A percentile compares a stretch with the other conserved stretches of the same genome.
Conservation (phyloP, 2,797 vertebrate genomes). For the Thamnophis elegans region DNA sequence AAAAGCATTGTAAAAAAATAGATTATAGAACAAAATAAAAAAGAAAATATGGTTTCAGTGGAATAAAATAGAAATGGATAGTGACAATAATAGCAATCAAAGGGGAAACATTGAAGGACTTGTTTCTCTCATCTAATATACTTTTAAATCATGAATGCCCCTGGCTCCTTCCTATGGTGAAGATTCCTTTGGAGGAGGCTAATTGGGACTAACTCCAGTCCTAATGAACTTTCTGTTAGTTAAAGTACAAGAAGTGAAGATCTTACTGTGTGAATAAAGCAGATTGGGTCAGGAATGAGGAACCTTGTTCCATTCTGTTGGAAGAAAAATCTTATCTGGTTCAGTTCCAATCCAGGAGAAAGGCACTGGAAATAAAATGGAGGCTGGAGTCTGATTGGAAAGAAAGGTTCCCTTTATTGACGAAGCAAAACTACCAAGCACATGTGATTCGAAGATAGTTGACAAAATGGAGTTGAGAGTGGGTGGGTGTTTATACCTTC, state of each 20-base stretch:
- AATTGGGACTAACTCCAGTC: background rate
- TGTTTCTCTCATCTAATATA: background rate
- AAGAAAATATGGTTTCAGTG: background rate
- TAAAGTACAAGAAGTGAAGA: background rate
- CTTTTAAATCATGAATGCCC: background rate
- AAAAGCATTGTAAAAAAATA: background rate
- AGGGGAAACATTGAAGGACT: background rate
- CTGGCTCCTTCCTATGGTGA: background rate
- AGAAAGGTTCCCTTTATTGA: no score
- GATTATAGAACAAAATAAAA: background rate
- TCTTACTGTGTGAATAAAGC: background rate
- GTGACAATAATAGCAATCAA: background rate
- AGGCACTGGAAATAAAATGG: background rate
- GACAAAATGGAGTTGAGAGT: no score
- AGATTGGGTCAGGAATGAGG: background rate
- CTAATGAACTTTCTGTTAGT: background rate
- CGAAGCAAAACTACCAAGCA: no score
- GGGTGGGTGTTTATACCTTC: no score
- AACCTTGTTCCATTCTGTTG: background rate
- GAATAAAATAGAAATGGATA: background rate
- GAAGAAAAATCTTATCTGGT: background rate
- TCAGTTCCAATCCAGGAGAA: background rate
- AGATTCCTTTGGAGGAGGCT: background rate
- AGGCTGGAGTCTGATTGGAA: background rate
- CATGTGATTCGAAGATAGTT: no score